Evolutionary conservation across 1,140 invertebrate species (phyloP).

Genomic region (Drosophila pectinifera): DNA sequence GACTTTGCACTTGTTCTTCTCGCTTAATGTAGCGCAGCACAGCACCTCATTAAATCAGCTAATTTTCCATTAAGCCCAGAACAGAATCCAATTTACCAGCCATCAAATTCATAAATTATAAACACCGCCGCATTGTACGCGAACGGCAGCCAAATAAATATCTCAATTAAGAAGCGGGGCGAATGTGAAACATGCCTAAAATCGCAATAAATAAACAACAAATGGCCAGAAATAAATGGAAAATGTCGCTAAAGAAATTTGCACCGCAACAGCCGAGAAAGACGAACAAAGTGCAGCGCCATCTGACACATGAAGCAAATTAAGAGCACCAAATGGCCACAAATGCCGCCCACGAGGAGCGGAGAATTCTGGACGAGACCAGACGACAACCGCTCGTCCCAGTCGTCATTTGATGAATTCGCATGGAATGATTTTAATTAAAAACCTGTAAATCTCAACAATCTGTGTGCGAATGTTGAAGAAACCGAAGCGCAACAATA

Average conservation of each 20-base stretch:
- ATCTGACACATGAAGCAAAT: constrained; percentile 74
- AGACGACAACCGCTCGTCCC: constrained; percentile 3
- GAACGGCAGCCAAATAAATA: constrained; percentile 51
- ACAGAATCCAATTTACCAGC: constrained; percentile 52
- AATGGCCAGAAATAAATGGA: constrained; percentile 49
- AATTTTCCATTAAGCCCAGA: constrained; percentile 64
- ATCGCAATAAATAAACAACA: constrained; percentile 74
- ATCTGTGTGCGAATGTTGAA: constrained; percentile 2
- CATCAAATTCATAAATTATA: constrained; percentile 74
- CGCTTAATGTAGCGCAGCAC: constrained; percentile 19
- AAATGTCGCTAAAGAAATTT: constrained; percentile 33
- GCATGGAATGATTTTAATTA: constrained; percentile 79
- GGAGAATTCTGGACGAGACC: constrained; percentile 19
- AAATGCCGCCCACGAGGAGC: constrained; percentile 23
- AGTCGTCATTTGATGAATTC: constrained; percentile 65
- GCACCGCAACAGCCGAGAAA: constrained; percentile 39
- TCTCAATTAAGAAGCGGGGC: constrained; percentile 66
- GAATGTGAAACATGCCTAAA: constrained; percentile 74
- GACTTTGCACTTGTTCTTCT: constrained; percentile 12
- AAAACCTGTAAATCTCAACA: constrained; percentile 75
- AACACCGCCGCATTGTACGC: constrained; percentile 40
- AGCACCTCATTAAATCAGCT: constrained; percentile 58
- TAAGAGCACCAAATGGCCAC: constrained; percentile 52
- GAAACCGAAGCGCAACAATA: constrained; percentile 40
- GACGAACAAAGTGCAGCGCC: constrained; percentile 67